These are phyloP conservation scores for Aplodontia rufa DNA, from an alignment of 2,113 vertebrate genomes.

Conservation along the genomic window DNA sequence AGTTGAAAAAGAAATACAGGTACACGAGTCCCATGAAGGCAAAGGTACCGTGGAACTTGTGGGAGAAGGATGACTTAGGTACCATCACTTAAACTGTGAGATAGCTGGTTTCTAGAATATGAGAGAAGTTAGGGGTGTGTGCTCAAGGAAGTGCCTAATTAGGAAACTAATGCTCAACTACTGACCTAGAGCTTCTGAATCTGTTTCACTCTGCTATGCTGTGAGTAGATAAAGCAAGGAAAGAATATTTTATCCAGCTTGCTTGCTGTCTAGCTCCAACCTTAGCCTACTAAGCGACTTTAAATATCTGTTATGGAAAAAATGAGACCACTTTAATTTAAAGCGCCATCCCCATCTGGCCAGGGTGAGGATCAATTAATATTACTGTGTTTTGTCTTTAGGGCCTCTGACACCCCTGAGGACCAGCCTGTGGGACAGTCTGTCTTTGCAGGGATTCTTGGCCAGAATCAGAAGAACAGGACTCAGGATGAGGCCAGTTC, in stretches of 20 bases:
- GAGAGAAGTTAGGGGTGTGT: neutral
- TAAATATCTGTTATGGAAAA: conserved; percentile 54
- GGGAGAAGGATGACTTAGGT: neutral
- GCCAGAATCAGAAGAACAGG: conserved; percentile 59
- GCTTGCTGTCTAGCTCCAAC: conserved; percentile 1
- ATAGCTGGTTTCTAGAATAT: neutral
- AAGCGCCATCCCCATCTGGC: conserved; percentile 69
- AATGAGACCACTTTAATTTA: conserved; percentile 8
- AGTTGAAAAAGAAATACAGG: conserved; percentile 9
- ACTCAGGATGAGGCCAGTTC: conserved; percentile 78
- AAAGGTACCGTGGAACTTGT: neutral
- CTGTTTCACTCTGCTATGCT: conserved; percentile 7
- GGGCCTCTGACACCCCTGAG: conserved; percentile 28
- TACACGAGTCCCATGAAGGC: neutral
- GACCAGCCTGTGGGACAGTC: conserved; percentile 14
- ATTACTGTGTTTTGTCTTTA: fast-evolving
- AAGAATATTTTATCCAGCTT: neutral
- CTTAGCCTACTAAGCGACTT: conserved; percentile 33
- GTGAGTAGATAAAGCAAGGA: neutral
- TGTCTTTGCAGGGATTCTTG: conserved; percentile 14
- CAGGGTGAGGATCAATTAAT: conserved; percentile 53
- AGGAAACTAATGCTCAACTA: conserved; percentile 46
- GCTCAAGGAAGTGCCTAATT: conserved; percentile 22
- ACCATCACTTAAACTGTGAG: neutral
- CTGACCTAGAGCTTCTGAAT: conserved; percentile 26